Base-by-base conservation (phyloP, 2,113 vertebrate species). In the Rissa tridactyla region DNA sequence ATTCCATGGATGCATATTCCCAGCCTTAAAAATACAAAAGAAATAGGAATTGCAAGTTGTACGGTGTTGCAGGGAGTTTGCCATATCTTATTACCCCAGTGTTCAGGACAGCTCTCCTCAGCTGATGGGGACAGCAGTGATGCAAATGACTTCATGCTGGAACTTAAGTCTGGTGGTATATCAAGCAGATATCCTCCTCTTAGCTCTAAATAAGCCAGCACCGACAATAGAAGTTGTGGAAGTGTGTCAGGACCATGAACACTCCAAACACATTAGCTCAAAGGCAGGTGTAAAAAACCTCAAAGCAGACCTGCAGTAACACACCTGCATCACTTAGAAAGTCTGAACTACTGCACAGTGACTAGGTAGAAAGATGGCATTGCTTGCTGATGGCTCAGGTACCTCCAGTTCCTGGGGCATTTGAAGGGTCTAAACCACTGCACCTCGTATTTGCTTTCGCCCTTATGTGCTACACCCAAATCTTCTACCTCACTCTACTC, bases 61-160 rank as follows among this genome's bases (percentile, higher is more conserved):
- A 34, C 19, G 22, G 15, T 25, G 15, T 32, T 87, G 38, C 15
- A 36, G 36, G 18, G 29, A 82, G n/a, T 52, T 64, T 82, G 25
- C 21, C 3, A 0, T 23, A 4, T 17, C 7, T 3, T 49, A 52
- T 55, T 52, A 8, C 15, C 11, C 0, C 1, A 5, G 19, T 30
- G 16, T 47, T 32, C 46, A 82, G 51, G 42, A 79, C 8, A 27
- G 17, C 6, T 71, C 7, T 87, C 22, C 40, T 80, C 58, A 61
- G 14, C 14, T 36, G 54, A 46, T 38, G 40, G 30, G 19, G 51
- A 6, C 21, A 27, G 32, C 2, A 36, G 5, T 54, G 38, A 25
- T 44, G 17, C 15, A 70, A 80, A 82, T 25, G 8, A 54, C 5
- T 57, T 92, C 30, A 47, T 49, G 34, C 13, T 58, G 52, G n/a